A percentile compares a stretch with the other conserved stretches of the same genome.
Conservation (phyloP, 2,888 invertebrate genomes). For the Gymnoscelis rufifasciata region DNA sequence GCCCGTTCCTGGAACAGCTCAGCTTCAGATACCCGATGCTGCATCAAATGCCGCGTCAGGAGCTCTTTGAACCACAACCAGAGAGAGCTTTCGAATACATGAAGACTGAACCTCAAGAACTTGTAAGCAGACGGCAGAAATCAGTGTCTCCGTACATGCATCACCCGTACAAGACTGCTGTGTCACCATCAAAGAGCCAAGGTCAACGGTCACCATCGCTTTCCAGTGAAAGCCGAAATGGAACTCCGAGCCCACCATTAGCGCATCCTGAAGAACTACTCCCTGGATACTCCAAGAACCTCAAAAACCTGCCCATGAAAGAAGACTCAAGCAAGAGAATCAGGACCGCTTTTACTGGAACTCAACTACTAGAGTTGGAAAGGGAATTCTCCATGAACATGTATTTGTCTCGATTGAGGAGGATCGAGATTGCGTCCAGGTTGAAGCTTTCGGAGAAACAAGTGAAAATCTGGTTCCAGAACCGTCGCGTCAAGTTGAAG, state of each 20-base stretch:
- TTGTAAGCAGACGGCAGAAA: constrained; percentile 59
- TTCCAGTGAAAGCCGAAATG: constrained; percentile 74
- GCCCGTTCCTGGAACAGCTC: constrained; percentile 69
- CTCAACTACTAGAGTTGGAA: constrained; percentile 91
- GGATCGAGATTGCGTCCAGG: constrained; percentile 95
- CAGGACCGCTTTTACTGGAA: constrained; percentile 95
- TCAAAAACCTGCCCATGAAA: constrained; percentile 70
- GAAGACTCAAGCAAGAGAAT: constrained; percentile 90
- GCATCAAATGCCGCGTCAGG: constrained; percentile 64
- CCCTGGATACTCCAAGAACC: constrained; percentile 64
- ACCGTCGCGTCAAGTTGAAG: constrained; percentile 94
- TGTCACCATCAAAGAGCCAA: constrained; percentile 63
- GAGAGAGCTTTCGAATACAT: constrained; percentile 55
- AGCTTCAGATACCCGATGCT: constrained; percentile 65
- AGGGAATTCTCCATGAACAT: constrained; percentile 93
- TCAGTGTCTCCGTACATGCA: constrained; percentile 66
- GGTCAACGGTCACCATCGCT: constrained; percentile 63
- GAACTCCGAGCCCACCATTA: constrained; percentile 76
- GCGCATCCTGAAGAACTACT: constrained; percentile 67
- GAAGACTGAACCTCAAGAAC: constrained; percentile 60
- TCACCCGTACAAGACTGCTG: constrained; percentile 61
- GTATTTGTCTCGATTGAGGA: constrained; percentile 91
- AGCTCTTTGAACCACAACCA: constrained; percentile 47
- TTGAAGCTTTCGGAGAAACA: constrained; percentile 94
- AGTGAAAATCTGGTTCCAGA: constrained; percentile 97